These are phyloP conservation scores for Sparus aurata DNA, from an alignment of 2,797 vertebrate genomes.

Conservation along the genomic window DNA sequence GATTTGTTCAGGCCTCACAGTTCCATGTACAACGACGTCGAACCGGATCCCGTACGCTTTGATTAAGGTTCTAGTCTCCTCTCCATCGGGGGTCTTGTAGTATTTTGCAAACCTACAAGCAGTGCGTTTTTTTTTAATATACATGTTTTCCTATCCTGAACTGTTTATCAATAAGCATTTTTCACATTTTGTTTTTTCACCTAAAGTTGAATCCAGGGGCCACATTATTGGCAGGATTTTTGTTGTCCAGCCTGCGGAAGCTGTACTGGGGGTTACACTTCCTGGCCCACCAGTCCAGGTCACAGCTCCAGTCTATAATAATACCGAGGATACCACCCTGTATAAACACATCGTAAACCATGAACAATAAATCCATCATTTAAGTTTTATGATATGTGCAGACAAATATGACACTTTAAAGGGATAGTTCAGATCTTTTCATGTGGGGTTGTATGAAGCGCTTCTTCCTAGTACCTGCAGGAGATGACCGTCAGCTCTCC, in stretches of 20 bases:
- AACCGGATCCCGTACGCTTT: conserved; percentile 96
- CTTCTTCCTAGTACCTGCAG: too few species aligned
- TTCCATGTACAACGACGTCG: conserved; percentile 92
- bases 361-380: not conserved
- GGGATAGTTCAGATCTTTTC: too few species aligned
- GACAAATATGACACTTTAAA: not conserved
- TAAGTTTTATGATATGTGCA: too few species aligned
- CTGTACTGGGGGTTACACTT: conserved; percentile 89
- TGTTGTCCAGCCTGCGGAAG: conserved; percentile 91
- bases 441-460: too few species aligned
- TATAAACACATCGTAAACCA: not conserved
- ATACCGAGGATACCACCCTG: conserved; percentile 94
- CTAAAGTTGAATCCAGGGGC: conserved; percentile 94
- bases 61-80: conserved; percentile 86
- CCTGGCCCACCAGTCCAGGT: conserved; percentile 87
- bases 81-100: conserved; percentile 79
- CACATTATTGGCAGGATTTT: conserved; percentile 81
- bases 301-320: conserved; percentile 92
- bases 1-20: conserved; percentile 79
- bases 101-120: conserved; percentile 91
- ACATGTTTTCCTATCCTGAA: not conserved
- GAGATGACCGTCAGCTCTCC: too few species aligned
- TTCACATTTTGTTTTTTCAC: conserved; percentile 62
- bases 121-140: not conserved
- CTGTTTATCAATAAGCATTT: not conserved